Percentiles rank a stretch among this genome's conserved stretches.
Conservation (phyloP, 2,797 vertebrate genomes). For the Brotula barbata region DNA sequence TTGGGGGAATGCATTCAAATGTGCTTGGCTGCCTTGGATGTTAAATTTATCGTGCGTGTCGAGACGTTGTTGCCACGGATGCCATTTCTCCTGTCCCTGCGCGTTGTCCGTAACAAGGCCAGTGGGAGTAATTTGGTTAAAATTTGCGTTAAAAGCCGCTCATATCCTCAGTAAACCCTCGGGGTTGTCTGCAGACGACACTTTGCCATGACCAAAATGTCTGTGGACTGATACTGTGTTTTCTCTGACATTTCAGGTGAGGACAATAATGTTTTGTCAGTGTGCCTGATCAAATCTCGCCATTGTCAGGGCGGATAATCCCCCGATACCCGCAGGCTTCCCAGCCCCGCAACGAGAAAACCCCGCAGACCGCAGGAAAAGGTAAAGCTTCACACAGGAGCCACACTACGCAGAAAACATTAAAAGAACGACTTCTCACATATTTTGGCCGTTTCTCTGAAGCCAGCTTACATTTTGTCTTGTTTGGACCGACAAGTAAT, state of each 20-base stretch:
- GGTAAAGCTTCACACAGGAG: background rate
- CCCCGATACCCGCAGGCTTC: conserved; percentile 37
- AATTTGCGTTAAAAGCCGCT: background rate
- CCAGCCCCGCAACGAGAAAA: background rate
- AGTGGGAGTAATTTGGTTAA: background rate
- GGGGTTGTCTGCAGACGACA: conserved; percentile 2
- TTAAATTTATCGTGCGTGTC: background rate
- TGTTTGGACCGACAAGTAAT: no score
- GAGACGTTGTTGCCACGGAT: background rate
- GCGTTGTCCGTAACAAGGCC: background rate
- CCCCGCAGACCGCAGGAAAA: conserved; percentile 1
- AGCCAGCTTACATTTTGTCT: no score
- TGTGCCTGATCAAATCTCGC: conserved; percentile 58
- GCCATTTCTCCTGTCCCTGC: background rate
- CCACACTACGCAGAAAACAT: no score
- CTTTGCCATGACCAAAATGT: conserved; percentile 24
- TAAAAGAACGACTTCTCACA: no score
- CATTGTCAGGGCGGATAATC: conserved; percentile 63
- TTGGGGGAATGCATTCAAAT: no score
- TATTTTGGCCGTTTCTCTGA: no score
- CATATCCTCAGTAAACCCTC: background rate
- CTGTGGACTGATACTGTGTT: conserved; percentile 40
- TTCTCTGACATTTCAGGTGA: conserved; percentile 49
- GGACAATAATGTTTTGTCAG: conserved; percentile 60
- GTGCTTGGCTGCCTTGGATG: background rate